These are phyloP conservation scores for Brachionus angularis DNA, from an alignment of 1,140 invertebrate genomes.

Conservation along the genomic window DNA sequence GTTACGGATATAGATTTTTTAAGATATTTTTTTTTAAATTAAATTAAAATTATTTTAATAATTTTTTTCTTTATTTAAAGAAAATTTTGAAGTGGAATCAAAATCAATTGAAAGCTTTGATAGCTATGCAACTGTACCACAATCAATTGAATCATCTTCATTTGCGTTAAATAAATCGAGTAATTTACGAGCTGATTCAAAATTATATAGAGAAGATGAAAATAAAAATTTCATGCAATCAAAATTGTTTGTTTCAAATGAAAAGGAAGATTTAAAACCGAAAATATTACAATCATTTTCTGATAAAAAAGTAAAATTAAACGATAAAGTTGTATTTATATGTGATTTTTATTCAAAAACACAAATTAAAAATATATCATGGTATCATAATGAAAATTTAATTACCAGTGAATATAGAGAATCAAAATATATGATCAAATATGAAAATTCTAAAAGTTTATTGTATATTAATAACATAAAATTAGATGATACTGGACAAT, in stretches of 20 bases:
- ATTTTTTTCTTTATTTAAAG: not conserved
- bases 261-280: not conserved
- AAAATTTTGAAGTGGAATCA: slow-evolving; percentile 19
- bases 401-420: not conserved
- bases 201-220: too few species aligned
- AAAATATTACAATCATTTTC: not conserved
- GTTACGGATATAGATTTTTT: not conserved
- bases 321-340: not conserved
- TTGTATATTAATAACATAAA: not conserved
- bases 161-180: too few species aligned
- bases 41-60: slow-evolving; percentile 24
- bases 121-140: slow-evolving; percentile 2
- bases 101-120: slow-evolving; percentile 22
- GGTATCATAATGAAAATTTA: slow-evolving; percentile 33
- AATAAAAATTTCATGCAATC: too few species aligned
- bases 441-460: not conserved
- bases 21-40: not conserved
- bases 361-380: not conserved
- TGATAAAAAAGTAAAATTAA: not conserved
- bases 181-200: too few species aligned
- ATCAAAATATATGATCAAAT: slow-evolving; percentile 5
- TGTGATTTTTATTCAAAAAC: not conserved
- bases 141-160: not conserved
- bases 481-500: slow-evolving; percentile 2
- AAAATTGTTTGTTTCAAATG: slow-evolving; percentile 6